Evolutionary conservation across 1,140 invertebrate genomes (phyloP).

Genomic region (Scaptomyza graminum): DNA sequence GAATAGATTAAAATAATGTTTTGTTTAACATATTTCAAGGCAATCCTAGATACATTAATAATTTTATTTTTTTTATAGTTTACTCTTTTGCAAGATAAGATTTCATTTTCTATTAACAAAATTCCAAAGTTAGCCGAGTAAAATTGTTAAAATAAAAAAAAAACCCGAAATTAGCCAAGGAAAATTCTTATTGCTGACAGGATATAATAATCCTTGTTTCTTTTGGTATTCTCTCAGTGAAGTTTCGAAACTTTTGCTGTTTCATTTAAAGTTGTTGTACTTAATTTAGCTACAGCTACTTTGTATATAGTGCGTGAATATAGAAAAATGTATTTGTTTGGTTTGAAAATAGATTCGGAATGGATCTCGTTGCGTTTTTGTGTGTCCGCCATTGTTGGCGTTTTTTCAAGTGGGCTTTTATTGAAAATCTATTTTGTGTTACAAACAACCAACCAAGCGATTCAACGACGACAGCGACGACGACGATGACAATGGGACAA

Average conservation of each 20-base stretch:
- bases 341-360: conserved; percentile 75
- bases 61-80: too few species aligned
- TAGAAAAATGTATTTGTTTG: conserved; percentile 69
- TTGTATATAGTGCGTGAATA: conserved; percentile 25
- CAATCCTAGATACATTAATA: too few species aligned
- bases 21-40: too few species aligned
- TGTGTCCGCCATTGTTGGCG: conserved; percentile 58
- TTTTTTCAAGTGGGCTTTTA: conserved; percentile 73
- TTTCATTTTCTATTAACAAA: too few species aligned
- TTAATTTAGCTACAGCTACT: neutral
- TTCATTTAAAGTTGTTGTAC: conserved; percentile 11
- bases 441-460: conserved; percentile 9
- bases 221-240: too few species aligned
- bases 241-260: neutral
- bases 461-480: neutral
- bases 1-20: too few species aligned
- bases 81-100: too few species aligned
- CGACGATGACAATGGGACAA: conserved; percentile 12
- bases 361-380: conserved; percentile 55
- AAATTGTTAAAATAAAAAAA: too few species aligned
- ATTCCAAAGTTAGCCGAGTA: too few species aligned
- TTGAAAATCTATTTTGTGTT: conserved; percentile 80
- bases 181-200: too few species aligned
- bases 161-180: too few species aligned
- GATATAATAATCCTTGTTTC: too few species aligned